phyloP scores from a whole-genome alignment of 2,797 vertebrate genomes.

The Falco cherrug region DNA sequence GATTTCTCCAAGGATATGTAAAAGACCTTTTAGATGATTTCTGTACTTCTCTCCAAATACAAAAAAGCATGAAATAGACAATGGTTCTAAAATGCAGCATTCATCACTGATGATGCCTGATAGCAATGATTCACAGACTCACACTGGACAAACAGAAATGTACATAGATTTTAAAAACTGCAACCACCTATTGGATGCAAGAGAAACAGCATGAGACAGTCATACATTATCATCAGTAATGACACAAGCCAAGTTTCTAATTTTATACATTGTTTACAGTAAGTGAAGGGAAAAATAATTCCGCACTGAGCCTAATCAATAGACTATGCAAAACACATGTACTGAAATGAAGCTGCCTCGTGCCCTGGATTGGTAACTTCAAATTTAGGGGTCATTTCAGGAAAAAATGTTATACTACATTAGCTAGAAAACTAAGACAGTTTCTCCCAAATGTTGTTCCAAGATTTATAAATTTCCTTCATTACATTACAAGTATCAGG shows the following conservation, averaged over 20 bases:
- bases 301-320: constrained; percentile 30
- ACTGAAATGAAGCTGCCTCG: not conserved
- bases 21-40: not conserved
- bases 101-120: not conserved
- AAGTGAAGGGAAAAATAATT: not conserved
- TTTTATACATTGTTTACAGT: constrained; percentile 45
- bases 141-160: not conserved
- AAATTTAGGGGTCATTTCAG: not conserved
- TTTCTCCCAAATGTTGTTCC: not conserved
- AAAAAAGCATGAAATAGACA: not conserved
- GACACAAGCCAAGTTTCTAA: constrained; percentile 42
- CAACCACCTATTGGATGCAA: not conserved
- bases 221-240: not conserved
- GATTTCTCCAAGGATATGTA: not conserved
- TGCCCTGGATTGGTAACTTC: not conserved
- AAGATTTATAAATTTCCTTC: not conserved
- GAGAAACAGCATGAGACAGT: not conserved
- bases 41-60: not conserved
- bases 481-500: not conserved
- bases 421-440: not conserved
- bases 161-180: constrained; percentile 3
- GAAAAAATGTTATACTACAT: not conserved
- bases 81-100: not conserved
- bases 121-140: not conserved
- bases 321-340: not conserved